Conservation (phyloP, 2,888 invertebrate genomes). For the Drosophila infuscata region DNA sequence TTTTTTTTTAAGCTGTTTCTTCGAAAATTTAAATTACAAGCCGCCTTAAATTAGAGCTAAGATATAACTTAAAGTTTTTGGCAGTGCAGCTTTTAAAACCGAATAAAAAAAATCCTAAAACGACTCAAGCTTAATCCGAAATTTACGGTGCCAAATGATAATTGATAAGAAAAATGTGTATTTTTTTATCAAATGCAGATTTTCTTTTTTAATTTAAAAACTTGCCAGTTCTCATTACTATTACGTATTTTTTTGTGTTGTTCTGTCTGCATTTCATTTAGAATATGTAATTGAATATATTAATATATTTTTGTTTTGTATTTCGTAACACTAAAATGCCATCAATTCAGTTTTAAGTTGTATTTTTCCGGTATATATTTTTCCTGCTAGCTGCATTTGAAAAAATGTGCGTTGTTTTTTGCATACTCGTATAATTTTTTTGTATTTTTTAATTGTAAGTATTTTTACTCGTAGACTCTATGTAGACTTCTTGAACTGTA, state of each 20-base stretch:
- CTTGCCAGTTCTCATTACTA: slow-evolving; percentile 21
- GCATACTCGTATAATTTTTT: slow-evolving; percentile 38
- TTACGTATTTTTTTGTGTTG: slow-evolving; percentile 61
- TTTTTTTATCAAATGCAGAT: slow-evolving; percentile 6
- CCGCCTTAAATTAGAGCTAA: slow-evolving; percentile 19
- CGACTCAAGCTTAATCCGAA: not conserved
- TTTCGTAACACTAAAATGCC: slow-evolving; percentile 67
- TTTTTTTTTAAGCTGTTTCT: slow-evolving; percentile 15
- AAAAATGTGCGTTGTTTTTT: slow-evolving; percentile 67
- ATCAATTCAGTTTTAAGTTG: slow-evolving; percentile 72
- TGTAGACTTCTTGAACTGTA: slow-evolving; percentile 55
- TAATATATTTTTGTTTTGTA: slow-evolving; percentile 26
- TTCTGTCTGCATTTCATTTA: slow-evolving; percentile 40
- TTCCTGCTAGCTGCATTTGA: slow-evolving; percentile 35
- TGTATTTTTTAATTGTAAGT: slow-evolving; percentile 34
- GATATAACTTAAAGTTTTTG: slow-evolving; percentile 46
- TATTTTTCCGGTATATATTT: slow-evolving; percentile 28
- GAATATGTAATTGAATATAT: slow-evolving; percentile 59
- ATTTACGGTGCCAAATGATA: slow-evolving; percentile 4
- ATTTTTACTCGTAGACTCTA: slow-evolving; percentile 33
- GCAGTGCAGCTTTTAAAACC: slow-evolving; percentile 67
- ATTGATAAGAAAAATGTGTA: not conserved
- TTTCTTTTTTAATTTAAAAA: slow-evolving; percentile 14
- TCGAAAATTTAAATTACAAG: not conserved
- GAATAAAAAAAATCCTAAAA: slow-evolving; percentile 10